Evolutionary conservation across 2,113 vertebrate genomes (phyloP).

Genomic region (Macheiramphus alcinus): DNA sequence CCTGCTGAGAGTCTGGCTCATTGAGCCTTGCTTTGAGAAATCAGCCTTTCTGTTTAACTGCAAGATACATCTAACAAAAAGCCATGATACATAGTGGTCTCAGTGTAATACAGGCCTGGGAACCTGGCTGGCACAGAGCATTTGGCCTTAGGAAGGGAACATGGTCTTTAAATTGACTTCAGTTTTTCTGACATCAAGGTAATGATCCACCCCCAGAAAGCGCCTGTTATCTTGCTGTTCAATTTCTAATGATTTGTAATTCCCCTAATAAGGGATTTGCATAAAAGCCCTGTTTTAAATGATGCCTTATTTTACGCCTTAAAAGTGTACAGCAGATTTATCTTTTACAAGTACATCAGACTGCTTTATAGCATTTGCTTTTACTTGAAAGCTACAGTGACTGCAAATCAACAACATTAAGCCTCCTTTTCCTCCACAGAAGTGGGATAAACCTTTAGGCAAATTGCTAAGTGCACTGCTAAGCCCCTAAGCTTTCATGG

Average conservation of each 20-base stretch:
- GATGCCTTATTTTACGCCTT: slow-evolving; percentile 20
- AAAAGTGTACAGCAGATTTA: slow-evolving; percentile 32
- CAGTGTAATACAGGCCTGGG: neutral
- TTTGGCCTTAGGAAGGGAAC: neutral
- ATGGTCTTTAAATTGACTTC: neutral
- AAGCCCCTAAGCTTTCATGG: slow-evolving; percentile 25
- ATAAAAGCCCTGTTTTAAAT: slow-evolving; percentile 43
- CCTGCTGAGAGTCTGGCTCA: neutral
- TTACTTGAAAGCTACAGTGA: slow-evolving; percentile 17
- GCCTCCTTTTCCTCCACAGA: neutral
- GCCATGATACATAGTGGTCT: neutral
- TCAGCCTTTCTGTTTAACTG: neutral
- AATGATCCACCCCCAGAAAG: slow-evolving; percentile 24
- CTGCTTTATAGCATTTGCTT: slow-evolving; percentile 21
- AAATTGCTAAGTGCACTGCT: slow-evolving; percentile 25
- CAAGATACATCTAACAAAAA: neutral
- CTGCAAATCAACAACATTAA: slow-evolving; percentile 54
- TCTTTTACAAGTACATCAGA: slow-evolving; percentile 5
- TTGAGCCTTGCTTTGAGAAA: neutral
- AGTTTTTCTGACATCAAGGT: neutral
- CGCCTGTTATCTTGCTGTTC: slow-evolving; percentile 2
- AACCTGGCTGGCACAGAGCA: neutral
- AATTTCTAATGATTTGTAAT: slow-evolving; percentile 47
- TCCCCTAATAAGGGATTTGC: slow-evolving; percentile 53
- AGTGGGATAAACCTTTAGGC: slow-evolving; percentile 41